These are phyloP conservation scores for Stomorhina lunata DNA, from an alignment of 2,888 invertebrate genomes.

Conservation along the genomic window DNA sequence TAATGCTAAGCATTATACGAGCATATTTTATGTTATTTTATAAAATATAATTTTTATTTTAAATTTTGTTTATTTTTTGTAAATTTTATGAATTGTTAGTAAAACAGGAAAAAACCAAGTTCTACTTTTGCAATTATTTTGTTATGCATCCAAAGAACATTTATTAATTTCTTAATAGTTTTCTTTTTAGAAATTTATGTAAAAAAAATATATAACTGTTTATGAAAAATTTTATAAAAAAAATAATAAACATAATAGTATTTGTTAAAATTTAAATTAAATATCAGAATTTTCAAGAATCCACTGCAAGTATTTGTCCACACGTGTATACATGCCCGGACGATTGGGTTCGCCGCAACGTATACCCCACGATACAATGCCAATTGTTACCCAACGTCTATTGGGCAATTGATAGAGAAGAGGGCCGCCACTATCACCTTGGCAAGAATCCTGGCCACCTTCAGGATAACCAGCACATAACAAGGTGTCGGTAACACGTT, in stretches of 20 bases:
- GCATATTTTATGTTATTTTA: conserved; percentile 32
- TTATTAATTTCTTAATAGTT: not conserved
- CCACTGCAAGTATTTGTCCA: conserved; percentile 80
- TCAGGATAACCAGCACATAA: conserved; percentile 89
- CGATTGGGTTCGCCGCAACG: conserved; percentile 87
- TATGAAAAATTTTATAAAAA: not conserved
- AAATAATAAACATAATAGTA: not conserved
- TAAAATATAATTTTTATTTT: conserved; percentile 28
- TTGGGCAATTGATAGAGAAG: conserved; percentile 87
- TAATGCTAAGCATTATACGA: conserved; percentile 69
- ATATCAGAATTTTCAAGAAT: conserved; percentile 77
- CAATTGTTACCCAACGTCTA: conserved; percentile 88
- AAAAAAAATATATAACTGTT: not conserved
- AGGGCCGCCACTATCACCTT: conserved; percentile 86
- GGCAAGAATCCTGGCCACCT: conserved; percentile 91
- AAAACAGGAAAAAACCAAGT: conserved; percentile 19
- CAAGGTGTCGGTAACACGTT: conserved; percentile 84
- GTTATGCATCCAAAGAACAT: conserved; percentile 32
- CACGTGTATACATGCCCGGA: conserved; percentile 90
- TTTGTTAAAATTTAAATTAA: conserved; percentile 58
- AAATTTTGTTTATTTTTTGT: not conserved
- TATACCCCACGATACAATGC: conserved; percentile 92
- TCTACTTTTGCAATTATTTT: conserved; percentile 14
- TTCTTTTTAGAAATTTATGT: conserved; percentile 34
- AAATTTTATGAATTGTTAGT: conserved; percentile 12